Evolutionary conservation across 2,113 vertebrate species (phyloP).

Genomic region (Brachypodius melanocephalos): DNA sequence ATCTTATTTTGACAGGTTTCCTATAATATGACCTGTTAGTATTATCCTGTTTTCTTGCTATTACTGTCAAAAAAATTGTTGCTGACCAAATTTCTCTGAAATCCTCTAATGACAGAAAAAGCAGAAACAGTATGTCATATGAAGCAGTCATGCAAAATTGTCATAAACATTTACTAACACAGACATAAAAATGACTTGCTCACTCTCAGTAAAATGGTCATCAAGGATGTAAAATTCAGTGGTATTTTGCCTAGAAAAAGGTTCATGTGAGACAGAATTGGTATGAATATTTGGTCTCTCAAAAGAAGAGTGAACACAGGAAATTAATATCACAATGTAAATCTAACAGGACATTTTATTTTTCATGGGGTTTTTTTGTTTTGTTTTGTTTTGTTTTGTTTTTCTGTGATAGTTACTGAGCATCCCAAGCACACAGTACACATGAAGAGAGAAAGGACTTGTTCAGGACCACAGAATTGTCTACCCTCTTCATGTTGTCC

Average conservation of each 20-base stretch:
- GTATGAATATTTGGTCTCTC: neutral
- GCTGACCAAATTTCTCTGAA: neutral
- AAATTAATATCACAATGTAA: neutral
- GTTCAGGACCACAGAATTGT: neutral
- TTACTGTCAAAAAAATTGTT: neutral
- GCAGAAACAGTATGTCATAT: neutral
- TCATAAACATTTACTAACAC: neutral
- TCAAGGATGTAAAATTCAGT: neutral
- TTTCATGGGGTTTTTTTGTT: neutral
- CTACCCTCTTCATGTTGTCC: neutral
- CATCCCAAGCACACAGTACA: neutral
- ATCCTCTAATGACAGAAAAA: neutral
- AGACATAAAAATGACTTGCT: neutral
- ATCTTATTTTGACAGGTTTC: conserved; percentile 29
- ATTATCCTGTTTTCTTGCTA: neutral
- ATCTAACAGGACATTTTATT: neutral
- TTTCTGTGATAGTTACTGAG: neutral
- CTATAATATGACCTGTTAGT: neutral
- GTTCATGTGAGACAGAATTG: neutral
- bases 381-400: neutral
- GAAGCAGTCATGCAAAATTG: neutral
- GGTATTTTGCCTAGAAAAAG: neutral
- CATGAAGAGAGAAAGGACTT: neutral
- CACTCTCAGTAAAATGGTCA: neutral
- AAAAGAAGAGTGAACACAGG: neutral